phyloP scores from a whole-genome alignment of 2,888 invertebrate genomes.

The Electrophaes corylata region DNA sequence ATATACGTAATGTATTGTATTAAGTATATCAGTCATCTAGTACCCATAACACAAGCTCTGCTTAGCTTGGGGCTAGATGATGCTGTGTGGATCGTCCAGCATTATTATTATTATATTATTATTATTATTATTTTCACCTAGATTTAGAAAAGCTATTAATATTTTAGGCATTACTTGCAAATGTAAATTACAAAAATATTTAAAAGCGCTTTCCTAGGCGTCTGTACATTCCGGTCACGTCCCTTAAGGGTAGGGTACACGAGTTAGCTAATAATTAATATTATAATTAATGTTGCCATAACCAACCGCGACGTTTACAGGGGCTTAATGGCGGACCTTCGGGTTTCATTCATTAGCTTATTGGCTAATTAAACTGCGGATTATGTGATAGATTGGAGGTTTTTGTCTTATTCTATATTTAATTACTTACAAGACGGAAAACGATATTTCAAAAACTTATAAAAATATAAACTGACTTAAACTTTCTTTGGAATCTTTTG shows the following conservation, averaged over 20 bases:
- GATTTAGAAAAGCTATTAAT: neutral
- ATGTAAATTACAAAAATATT: constrained; percentile 1
- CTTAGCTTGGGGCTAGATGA: no score
- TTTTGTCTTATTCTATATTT: constrained; percentile 1
- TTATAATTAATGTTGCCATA: constrained; percentile 80
- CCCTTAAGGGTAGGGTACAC: constrained; percentile 65
- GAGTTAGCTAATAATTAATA: constrained; percentile 83
- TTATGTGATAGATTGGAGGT: constrained; percentile 16
- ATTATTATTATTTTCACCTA: neutral
- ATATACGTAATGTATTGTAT: no score
- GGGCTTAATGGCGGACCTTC: constrained; percentile 52
- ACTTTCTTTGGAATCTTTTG: no score
- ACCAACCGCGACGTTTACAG: constrained; percentile 47
- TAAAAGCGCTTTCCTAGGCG: constrained; percentile 3
- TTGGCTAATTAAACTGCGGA: constrained; percentile 30
- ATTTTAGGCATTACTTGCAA: neutral
- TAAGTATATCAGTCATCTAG: no score
- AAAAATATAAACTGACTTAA: no score
- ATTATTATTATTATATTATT: no score
- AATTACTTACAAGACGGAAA: neutral
- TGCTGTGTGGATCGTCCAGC: no score
- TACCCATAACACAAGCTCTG: no score
- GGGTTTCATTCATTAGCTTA: constrained; percentile 59
- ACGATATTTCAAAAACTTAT: no score
- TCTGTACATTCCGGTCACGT: constrained; percentile 45